Percentiles rank a stretch among this genome's conserved stretches.
Evolutionary conservation across 2,797 vertebrate species (phyloP).

Genomic region (Microchirus variegatus): DNA sequence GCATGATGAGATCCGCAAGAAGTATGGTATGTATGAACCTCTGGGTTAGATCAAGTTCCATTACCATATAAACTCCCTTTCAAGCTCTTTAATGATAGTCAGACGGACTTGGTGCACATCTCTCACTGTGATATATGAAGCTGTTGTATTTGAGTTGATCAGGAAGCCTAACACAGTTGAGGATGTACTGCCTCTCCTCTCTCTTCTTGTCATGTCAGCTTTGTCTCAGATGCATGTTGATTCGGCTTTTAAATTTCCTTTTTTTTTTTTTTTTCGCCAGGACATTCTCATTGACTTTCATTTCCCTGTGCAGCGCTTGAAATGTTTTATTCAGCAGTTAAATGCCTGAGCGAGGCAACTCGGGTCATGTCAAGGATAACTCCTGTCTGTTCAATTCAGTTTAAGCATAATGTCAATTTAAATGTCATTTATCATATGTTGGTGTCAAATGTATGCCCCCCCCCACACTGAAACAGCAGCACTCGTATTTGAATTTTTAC

Average conservation of each 20-base stretch:
- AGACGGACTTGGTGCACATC: background rate
- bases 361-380: slow-evolving; percentile 28
- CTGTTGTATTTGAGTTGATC: background rate
- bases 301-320: slow-evolving; percentile 36
- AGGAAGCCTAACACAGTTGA: background rate
- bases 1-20: slow-evolving; percentile 89
- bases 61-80: background rate
- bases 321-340: slow-evolving; percentile 58
- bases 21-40: slow-evolving; percentile 85
- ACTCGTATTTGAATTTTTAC: slow-evolving; percentile 14
- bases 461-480: slow-evolving; percentile 18
- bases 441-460: slow-evolving; percentile 10
- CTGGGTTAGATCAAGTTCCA: background rate
- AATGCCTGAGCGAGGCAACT: slow-evolving; percentile 9
- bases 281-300: slow-evolving; percentile 28
- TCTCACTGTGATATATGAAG: slow-evolving; percentile 1
- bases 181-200: background rate
- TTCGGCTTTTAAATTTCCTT: slow-evolving; percentile 16
- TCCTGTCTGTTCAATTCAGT: slow-evolving; percentile 26
- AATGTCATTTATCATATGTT: slow-evolving; percentile 28
- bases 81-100: background rate
- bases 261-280: background rate
- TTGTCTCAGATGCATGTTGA: slow-evolving; percentile 17
- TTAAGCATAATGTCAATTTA: slow-evolving; percentile 24
- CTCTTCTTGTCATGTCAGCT: slow-evolving; percentile 13